Percentiles rank a stretch among this genome's conserved stretches.
Evolutionary conservation across 1,140 invertebrate genomes (phyloP).

Genomic region (Pseudomyrmex flavicornis): DNA sequence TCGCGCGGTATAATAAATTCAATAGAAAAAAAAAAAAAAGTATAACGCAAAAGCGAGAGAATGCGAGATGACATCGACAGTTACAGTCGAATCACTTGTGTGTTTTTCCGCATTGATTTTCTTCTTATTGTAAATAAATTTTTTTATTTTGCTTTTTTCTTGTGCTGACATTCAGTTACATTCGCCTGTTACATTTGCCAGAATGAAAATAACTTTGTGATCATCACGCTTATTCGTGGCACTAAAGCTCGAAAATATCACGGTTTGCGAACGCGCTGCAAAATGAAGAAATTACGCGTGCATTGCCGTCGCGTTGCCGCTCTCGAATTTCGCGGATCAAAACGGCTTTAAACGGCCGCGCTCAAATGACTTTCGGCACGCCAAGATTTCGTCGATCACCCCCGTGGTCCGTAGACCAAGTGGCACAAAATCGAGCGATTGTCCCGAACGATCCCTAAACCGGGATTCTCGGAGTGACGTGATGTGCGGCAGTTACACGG

Average conservation of each 20-base stretch:
- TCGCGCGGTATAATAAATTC: constrained; percentile 48
- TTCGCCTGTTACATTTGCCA: no score
- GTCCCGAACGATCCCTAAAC: background rate
- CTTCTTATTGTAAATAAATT: no score
- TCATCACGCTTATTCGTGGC: background rate
- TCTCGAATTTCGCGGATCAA: constrained; percentile 37
- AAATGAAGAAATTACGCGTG: constrained; percentile 52
- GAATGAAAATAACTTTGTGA: no score
- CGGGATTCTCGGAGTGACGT: constrained; percentile 56
- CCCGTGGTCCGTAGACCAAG: constrained; percentile 1
- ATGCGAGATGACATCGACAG: constrained; percentile 9
- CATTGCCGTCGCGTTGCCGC: background rate
- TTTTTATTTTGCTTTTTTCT: no score
- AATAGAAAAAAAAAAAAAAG: constrained; percentile 38
- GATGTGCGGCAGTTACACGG: constrained; percentile 56
- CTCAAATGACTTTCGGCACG: constrained; percentile 42
- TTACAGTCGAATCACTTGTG: background rate
- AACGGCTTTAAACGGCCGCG: constrained; percentile 12
- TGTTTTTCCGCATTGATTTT: no score
- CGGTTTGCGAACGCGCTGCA: background rate
- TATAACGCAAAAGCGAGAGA: no score
- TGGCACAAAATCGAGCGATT: background rate
- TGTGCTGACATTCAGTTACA: no score
- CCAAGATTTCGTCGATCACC: constrained; percentile 61
- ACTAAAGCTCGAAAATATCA: background rate